Base-by-base conservation (phyloP, 2,888 invertebrate genomes). In the Drosophila quinaria region DNA sequence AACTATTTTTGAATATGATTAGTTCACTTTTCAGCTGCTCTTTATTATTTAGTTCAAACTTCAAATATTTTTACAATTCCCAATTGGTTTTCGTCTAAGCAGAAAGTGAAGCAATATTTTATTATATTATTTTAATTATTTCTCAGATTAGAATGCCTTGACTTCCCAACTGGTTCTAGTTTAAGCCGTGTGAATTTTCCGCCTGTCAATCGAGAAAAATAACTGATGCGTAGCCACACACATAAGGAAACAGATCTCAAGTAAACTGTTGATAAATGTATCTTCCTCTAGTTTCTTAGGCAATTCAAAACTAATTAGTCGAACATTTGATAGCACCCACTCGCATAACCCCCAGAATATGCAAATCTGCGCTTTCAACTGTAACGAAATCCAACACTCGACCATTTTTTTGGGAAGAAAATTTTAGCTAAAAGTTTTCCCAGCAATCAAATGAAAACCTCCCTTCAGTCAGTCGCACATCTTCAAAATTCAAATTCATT, bases 401-500 rank as follows among this genome's bases (percentile, higher is more conserved):
- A 44, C 55, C 39, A 25, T 10, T 19, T 10, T 19, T 44, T 42
- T 15, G 44, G 19, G 9, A 8, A 39, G 50, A 42, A 55, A 76
- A 47, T 15, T 60, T 60, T 29, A 9, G 33, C 13, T 37, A n/a
- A 17, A 52, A 13, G 44, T 63, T 69, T 81, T 85, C 86, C 71
- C 81, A 81, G 72, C 70, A 63, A 66, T 31, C 44, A 63, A 52
- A 49, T 37, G 17, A 35, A 42, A 61, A 29, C 50, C 10, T 35
- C 19, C 9, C 17, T 19, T 19, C n/a, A n/a, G 5, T n/a, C n/a
- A n/a, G 9, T 33, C 41, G 37, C 33, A 19, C 47, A 56, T 62
- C 62, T 73, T 68, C 41, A 61, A 64, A 71, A 67, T 83, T 72
- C 15, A 74, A 81, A 82, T 81, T 69, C 75, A 49, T 61, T 74